phyloP scores from a whole-genome alignment of 2,797 vertebrate species.

The Tauraco hartlaubi region DNA sequence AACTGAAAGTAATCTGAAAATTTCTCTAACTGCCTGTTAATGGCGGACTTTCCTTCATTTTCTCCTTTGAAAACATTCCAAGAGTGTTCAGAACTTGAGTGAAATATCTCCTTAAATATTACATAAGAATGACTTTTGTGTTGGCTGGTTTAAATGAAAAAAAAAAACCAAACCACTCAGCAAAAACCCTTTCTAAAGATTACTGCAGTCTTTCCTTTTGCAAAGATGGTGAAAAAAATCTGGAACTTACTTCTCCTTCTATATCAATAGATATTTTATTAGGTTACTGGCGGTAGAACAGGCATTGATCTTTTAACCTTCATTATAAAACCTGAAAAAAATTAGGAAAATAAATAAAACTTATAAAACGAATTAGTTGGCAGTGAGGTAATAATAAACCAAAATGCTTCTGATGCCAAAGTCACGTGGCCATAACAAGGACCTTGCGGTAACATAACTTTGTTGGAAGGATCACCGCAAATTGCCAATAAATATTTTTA shows the following conservation, averaged over 20 bases:
- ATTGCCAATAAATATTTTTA: not conserved
- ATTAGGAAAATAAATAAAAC: not conserved
- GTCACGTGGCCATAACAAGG: not conserved
- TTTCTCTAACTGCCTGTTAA: constrained; percentile 72
- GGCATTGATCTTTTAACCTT: not conserved
- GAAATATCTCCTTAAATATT: constrained; percentile 66
- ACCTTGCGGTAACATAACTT: not conserved
- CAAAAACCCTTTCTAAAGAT: not conserved
- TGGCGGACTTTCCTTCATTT: constrained; percentile 67
- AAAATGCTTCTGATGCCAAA: not conserved
- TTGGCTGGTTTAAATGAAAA: not conserved
- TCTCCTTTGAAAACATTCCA: constrained; percentile 67
- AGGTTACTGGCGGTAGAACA: not conserved
- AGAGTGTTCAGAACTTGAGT: constrained; percentile 42
- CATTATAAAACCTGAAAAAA: not conserved
- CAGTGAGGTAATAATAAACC: not conserved
- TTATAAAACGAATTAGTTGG: not conserved
- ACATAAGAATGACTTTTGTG: constrained; percentile 20
- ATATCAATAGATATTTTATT: not conserved
- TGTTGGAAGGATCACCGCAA: not conserved
- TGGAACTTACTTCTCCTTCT: not conserved
- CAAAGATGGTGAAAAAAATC: not conserved
- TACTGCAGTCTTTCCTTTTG: not conserved
- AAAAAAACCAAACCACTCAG: not conserved
- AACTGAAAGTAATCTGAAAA: constrained; percentile 75